Conservation (phyloP, 2,888 invertebrate species). For the Drosophila atripex region DNA sequence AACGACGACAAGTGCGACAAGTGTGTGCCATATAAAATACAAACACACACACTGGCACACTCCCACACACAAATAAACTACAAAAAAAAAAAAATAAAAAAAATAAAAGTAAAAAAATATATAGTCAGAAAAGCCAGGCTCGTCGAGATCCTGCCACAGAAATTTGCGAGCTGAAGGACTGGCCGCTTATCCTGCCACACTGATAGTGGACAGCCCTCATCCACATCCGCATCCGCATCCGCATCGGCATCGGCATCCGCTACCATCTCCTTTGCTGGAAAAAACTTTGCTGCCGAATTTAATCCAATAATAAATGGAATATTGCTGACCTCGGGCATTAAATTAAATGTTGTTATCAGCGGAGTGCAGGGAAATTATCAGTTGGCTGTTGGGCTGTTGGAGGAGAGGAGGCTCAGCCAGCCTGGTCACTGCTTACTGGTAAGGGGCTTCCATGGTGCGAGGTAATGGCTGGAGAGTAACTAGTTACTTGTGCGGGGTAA, state of each 20-base stretch:
- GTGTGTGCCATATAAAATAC: slow-evolving; percentile 64
- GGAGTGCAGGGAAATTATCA: slow-evolving; percentile 84
- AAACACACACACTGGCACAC: slow-evolving; percentile 30
- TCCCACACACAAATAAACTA: not conserved
- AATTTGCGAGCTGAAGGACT: slow-evolving; percentile 62
- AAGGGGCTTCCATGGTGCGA: not conserved
- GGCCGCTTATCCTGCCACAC: slow-evolving; percentile 60
- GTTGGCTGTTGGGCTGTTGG: slow-evolving; percentile 1
- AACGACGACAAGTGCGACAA: slow-evolving; percentile 72
- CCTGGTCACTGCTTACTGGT: not conserved
- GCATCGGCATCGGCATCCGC: slow-evolving; percentile 1
- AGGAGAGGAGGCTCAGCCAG: not conserved
- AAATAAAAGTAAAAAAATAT: not conserved
- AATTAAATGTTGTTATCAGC: slow-evolving; percentile 85
- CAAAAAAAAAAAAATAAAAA: no score
- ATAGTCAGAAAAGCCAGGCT: slow-evolving; percentile 13
- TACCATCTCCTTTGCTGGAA: slow-evolving; percentile 11
- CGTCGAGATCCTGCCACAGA: slow-evolving; percentile 56
- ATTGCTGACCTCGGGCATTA: slow-evolving; percentile 85
- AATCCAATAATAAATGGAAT: slow-evolving; percentile 85
- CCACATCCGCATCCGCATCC: not conserved
- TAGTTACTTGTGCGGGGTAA: no score
- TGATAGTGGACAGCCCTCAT: slow-evolving; percentile 59
- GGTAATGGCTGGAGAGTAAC: no score
- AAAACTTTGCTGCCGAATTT: slow-evolving; percentile 82